These are phyloP conservation scores for Drosophila colorata DNA, from an alignment of 2,888 invertebrate species.

Conservation along the genomic window DNA sequence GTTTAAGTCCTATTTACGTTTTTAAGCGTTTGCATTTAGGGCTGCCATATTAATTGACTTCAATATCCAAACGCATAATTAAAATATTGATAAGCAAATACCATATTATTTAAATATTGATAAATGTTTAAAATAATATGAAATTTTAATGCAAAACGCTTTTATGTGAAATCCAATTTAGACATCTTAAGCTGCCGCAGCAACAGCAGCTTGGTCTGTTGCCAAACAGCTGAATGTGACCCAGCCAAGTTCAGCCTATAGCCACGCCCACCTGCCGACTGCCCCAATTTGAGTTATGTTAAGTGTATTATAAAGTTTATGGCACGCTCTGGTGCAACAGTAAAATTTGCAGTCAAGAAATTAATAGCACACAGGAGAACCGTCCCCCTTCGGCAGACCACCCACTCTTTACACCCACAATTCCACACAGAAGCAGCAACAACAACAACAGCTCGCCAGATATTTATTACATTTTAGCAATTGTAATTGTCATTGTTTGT, in stretches of 20 bases:
- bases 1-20: slow-evolving; percentile 5
- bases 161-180: slow-evolving; percentile 2
- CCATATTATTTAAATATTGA: slow-evolving; percentile 49
- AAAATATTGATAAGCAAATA: slow-evolving; percentile 62
- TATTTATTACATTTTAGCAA: slow-evolving; percentile 78
- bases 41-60: slow-evolving; percentile 36
- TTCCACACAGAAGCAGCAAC: slow-evolving; percentile 8
- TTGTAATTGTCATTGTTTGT: slow-evolving; percentile 81
- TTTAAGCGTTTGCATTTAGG: slow-evolving; percentile 29
- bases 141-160: slow-evolving; percentile 1
- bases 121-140: slow-evolving; percentile 13
- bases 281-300: slow-evolving; percentile 49
- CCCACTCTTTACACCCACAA: slow-evolving; percentile 29
- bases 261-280: slow-evolving; percentile 34
- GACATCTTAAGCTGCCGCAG: slow-evolving; percentile 7
- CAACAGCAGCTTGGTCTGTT: slow-evolving; percentile 10
- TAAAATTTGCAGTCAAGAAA: slow-evolving; percentile 63
- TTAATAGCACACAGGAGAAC: slow-evolving; percentile 58
- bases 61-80: slow-evolving; percentile 34
- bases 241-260: slow-evolving; percentile 2
- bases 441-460: slow-evolving; percentile 33
- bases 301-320: slow-evolving; percentile 70
- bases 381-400: slow-evolving; percentile 30
- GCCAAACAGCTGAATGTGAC: slow-evolving; percentile 2
- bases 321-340: slow-evolving; percentile 55